Base-by-base conservation (phyloP, 1,140 invertebrate species). In the Mesaphorura yosii region DNA sequence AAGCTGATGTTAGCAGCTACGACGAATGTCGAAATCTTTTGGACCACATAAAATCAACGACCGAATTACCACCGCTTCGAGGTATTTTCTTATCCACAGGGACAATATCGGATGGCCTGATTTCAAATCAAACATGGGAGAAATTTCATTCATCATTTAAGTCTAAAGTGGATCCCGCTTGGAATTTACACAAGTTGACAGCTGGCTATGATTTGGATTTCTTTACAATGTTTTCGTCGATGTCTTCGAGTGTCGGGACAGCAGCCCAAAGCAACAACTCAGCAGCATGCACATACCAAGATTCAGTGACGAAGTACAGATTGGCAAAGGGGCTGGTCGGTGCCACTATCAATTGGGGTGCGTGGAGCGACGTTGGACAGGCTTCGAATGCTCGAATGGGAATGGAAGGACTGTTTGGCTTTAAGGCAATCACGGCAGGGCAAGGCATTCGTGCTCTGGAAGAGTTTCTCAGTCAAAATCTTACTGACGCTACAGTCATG, bases 111-210 rank as follows among this genome's bases (percentile, higher is more conserved):
- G 54, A 56, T 25, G 54, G 3, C 15, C 15, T 46, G 15, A n/a
- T 56, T 1, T 7, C 3, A 12, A 51, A 51, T 23, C 48, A 45
- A 31, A 45, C 27, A 15, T 51, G 48, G 54, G 48, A 56, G 19
- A 41, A 46, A 26, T 56, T 51, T 15, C 19, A 51, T 20, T 29
- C 28, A 14, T 28, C 45, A 7, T 42, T 51, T 22, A 22, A 49
- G 15, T 27, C 54, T 0, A 56, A 56, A 44, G 54, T 56, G 7
- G 20, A 51, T 19, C 48, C 48, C 3, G 41, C n/a, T n/a, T 56
- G 54, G 54, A 42, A 56, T 42, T 34, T 56, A 4, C 54, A 56
- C 22, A 25, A 56, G 14, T 26, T 56, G 1, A 56, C 54, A 15
- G 19, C 19, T 25, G 26, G 31, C 22, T 26, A 7, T 12, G 26